A percentile compares a stretch with the other conserved stretches of the same genome.
phyloP scores from a whole-genome alignment of 2,113 vertebrate genomes.

The Ammodytes dubius region DNA sequence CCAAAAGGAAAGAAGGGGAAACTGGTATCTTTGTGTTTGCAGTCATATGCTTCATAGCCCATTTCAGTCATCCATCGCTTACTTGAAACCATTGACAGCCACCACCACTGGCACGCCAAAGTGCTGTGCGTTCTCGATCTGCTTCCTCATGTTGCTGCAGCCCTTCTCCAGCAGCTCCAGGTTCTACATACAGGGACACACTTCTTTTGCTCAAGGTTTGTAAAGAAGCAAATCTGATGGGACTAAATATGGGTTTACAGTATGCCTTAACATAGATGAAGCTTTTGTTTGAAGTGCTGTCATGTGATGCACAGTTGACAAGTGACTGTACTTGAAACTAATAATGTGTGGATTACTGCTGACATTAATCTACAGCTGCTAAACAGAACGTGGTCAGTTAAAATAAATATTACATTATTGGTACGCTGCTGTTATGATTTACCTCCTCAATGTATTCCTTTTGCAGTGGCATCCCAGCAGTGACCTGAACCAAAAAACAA shows the following conservation, averaged over 20 bases:
- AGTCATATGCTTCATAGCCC: background rate
- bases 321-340: background rate
- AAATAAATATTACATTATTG: background rate
- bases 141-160: conserved; percentile 94
- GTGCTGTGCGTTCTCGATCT: conserved; percentile 92
- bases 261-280: too few relatives aligned
- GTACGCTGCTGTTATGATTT: conserved; percentile 41
- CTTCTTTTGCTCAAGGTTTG: background rate
- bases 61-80: conserved; percentile 66
- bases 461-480: conserved; percentile 93
- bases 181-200: conserved; percentile 83
- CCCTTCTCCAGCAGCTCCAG: conserved; percentile 92
- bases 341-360: background rate
- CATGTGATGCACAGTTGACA: background rate
- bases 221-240: background rate
- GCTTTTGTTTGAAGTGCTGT: background rate
- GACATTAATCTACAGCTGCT: background rate
- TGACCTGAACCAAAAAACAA: conserved; percentile 86
- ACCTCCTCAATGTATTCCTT: conserved; percentile 96
- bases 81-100: conserved; percentile 97
- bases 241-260: too few relatives aligned
- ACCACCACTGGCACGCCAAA: conserved; percentile 97
- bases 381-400: background rate
- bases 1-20: background rate
- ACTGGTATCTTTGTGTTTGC: background rate